Base-by-base conservation (phyloP, 2,888 invertebrate species). In the Saturnia pavonia region DNA sequence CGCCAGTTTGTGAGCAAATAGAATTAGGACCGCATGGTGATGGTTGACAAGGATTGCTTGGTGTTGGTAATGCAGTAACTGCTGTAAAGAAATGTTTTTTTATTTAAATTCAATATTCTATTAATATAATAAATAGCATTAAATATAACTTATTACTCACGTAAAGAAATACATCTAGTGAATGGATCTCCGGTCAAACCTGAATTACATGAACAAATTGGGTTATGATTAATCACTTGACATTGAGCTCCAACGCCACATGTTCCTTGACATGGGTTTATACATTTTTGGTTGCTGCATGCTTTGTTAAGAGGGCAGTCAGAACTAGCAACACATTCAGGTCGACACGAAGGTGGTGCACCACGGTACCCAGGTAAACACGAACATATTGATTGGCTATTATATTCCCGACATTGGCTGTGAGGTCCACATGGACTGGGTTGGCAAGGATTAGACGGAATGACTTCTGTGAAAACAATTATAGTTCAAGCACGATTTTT, bases 1-100 rank as follows among this genome's bases (percentile, higher is more conserved):
- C 95, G 16, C 92, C 94, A 19, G 91, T 88, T 77, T 90, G 90
- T 76, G 94, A 94, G 78, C 96, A 96, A 77, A 96, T 92, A 42
- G 96, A 94, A 83, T 96, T 96, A 0, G 97, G 95, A 51, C 97
- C 97, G 85, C 97, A 97, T 0, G 97, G 97, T 1, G 97, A 96
- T 51, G 96, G 96, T 77, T 94, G 94, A 80, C 97, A 97, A 12
- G 96, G 96, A 82, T 96, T 93, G n/a, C 76, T 73, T 67, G 83
- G 80, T 67, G 86, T 82, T n/a, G 83, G 76, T 63, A 89, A 87
- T 48, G 83, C 84, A 72, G 88, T 87, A 7, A 81, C 68, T 67
- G 87, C 90, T 92, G 78, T 68, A 86, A 85, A 71, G 72, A 68
- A 67, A 34, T 27, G 34, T 4, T 34, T 1, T 19, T 68, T 51